phyloP scores from a whole-genome alignment of 2,113 vertebrate species.

The Spea multiplicata region DNA sequence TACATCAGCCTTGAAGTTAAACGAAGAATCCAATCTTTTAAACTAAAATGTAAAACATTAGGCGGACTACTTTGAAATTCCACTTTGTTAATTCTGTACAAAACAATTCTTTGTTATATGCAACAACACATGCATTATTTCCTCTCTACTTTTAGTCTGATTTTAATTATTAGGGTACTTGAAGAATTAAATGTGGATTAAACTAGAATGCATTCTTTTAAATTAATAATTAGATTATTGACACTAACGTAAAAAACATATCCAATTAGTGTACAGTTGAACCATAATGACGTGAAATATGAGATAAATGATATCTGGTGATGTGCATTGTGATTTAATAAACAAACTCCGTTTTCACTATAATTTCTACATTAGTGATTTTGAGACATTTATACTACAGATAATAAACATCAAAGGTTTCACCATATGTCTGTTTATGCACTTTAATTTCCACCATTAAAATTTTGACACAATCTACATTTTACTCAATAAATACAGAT shows the following conservation, averaged over 20 bases:
- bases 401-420: no score
- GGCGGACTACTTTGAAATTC: neutral
- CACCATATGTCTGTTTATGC: no score
- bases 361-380: no score
- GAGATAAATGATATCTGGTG: neutral
- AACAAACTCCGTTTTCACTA: neutral
- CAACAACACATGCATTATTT: slow-evolving; percentile 25
- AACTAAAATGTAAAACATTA: slow-evolving; percentile 14
- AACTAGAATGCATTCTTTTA: neutral
- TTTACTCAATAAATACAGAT: no score
- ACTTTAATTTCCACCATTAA: no score
- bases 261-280: neutral
- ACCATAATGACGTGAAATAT: neutral
- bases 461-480: no score
- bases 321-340: neutral
- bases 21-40: slow-evolving; percentile 21
- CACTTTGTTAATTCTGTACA: slow-evolving; percentile 13
- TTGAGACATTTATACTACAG: no score
- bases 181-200: neutral
- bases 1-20: neutral
- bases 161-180: slow-evolving; percentile 8
- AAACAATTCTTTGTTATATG: slow-evolving; percentile 18
- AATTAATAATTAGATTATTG: neutral
- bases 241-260: neutral
- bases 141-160: neutral